Base-by-base conservation (phyloP, 2,113 vertebrate species). In the Calyptommatus sinebrachiatus region DNA sequence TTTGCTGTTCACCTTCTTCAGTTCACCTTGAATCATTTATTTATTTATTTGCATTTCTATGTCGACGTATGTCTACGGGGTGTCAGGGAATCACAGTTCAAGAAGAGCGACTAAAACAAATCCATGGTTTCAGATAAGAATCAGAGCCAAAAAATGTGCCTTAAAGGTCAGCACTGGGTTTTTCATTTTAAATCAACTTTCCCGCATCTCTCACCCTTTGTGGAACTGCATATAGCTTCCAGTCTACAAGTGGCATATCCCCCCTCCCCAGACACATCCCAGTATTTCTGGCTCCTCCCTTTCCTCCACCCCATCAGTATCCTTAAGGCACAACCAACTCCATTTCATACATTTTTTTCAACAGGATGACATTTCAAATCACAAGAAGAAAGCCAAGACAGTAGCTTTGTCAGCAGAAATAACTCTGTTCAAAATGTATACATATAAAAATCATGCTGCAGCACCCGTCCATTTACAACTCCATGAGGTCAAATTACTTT, bases 1-100 rank as follows among this genome's bases (percentile, higher is more conserved):
- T 80, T 88, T 81, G 85, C 83, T 85, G 82, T 85, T 85, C 86
- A 87, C 86, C 72, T 73, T 72, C 85, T 80, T 65, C 0, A 66
- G 70, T 41, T 76, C 71, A 70, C 62, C 83, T 46, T 50, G 71
- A 48, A 24, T 22, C 41, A 5, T 18, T 57, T 57, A 57, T 57
- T 6, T 53, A 14, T 53, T 57, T 57, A 16, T 50, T 50, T 50
- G 53, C 16, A 57, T 57, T 57, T 57, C 12, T 4, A 16, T 57
- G 14, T 14, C 14, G 18, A 12, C 14, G 14, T 57, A 57, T 57
- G 18, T 18, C 53, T 18, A 57, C 4, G 16, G 53, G 53, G 5
- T 14, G 3, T 57, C 53, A 57, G 53, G 53, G 16, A 57, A 57
- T 8, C 53, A 57, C 53, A 57, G 18, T 57, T 57, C 14, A 57